Evolutionary conservation across 1,140 invertebrate species (phyloP).

Genomic region (Cyrtorhinus lividipennis): DNA sequence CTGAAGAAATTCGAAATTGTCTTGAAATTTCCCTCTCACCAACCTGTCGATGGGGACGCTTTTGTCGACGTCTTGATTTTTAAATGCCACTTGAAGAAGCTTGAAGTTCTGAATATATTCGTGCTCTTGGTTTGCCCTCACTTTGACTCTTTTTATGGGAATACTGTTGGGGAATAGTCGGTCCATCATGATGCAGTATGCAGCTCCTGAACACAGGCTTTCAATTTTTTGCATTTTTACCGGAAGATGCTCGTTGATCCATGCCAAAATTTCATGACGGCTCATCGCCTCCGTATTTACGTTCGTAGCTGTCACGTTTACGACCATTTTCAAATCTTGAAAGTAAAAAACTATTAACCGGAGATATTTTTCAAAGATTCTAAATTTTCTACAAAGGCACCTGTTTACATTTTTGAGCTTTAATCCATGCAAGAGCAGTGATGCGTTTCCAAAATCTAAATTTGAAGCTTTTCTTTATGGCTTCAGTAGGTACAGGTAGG

Average conservation of each 20-base stretch:
- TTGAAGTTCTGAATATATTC: conserved; percentile 12
- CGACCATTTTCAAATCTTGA: background rate
- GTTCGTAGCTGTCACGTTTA: conserved; percentile 5
- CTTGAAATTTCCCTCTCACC: conserved; percentile 95
- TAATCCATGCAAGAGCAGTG: no score
- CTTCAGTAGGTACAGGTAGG: no score
- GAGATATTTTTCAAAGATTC: background rate
- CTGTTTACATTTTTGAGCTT: no score
- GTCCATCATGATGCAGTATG: conserved; percentile 3
- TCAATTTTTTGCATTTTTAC: conserved; percentile 3
- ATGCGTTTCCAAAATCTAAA: no score
- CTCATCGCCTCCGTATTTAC: conserved; percentile 2
- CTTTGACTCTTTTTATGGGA: conserved; percentile 4
- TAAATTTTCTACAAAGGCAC: conserved; percentile 2
- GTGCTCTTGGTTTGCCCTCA: background rate
- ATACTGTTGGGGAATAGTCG: conserved; percentile 10
- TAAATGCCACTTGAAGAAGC: conserved; percentile 7
- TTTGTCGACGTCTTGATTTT: conserved; percentile 6
- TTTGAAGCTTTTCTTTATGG: no score
- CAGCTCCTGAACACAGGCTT: conserved; percentile 1
- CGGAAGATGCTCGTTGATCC: background rate
- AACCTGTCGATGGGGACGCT: conserved; percentile 83
- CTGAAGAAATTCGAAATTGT: conserved; percentile 99
- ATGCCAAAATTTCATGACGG: conserved; percentile 6
- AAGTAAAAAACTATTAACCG: background rate